Base-by-base conservation (phyloP, 2,888 invertebrate species). In the Eurytoma adleriae region DNA sequence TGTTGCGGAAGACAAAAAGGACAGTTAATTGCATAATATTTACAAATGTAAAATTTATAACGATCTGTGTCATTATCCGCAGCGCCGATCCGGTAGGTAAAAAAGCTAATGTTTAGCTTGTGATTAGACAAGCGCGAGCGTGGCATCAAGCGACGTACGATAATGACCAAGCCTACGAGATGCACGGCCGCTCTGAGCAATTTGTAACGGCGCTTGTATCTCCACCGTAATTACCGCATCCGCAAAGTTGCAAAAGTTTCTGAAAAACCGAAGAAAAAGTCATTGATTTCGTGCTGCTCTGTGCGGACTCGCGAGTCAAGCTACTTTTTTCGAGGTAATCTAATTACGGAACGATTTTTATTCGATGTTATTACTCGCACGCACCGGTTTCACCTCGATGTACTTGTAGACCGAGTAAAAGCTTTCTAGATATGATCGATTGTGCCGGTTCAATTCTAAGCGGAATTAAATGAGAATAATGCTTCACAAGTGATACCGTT, bases 321-420 rank as follows among this genome's bases (percentile, higher is more conserved):
- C 64, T 64, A 40, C 48, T 64, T 64, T n/a, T 64, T 48, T 64
- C n/a, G 24, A 14, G 13, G 40, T 64, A 64, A 64, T 64, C 64
- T 40, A 48, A 64, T 64, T 40, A 48, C 16, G 7, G 48, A 40
- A 64, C 40, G 7, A 64, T 64, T 64, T 64, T 64, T 64, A 64
- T 48, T 18, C 13, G 30, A 62, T 64, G 62, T 62, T 40, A 16
- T 62, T 27, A 16, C 27, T 2, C 10, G 27, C 27, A 61, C 14
- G 14, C 14, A 24, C 20, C 24, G 30, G 40, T 48, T 64, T 18
- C n/a, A 40, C 64, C 64, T 64, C 64, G n/a, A 64, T 64, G 12
- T 18, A 24, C 27, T 24, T 27, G 0, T 30, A 27, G 1, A 57
- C 57, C 7, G 61, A 40, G 40, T 40, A 40, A 40, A 40, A 40